Conservation (phyloP, 1,140 invertebrate genomes). For the Cecropterus lyciades region DNA sequence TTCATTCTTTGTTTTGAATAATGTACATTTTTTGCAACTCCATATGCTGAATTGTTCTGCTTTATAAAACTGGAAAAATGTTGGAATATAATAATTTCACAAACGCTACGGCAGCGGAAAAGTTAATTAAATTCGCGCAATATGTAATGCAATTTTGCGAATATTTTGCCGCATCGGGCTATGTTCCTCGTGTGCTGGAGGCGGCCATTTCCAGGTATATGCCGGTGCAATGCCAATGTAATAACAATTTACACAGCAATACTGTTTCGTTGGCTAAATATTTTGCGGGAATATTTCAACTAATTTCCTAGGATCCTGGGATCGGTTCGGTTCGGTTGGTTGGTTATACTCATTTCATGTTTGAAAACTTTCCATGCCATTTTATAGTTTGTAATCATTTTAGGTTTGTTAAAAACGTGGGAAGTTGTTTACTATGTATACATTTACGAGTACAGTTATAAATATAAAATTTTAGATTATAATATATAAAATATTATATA, state of each 20-base stretch:
- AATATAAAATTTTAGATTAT: no score
- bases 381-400: no score
- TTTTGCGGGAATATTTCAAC: slow-evolving; percentile 4
- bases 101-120: not conserved
- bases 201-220: slow-evolving; percentile 1
- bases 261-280: slow-evolving; percentile 5
- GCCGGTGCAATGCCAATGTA: not conserved
- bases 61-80: not conserved
- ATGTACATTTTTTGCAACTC: no score
- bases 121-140: slow-evolving; percentile 14
- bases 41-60: no score
- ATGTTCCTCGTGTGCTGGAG: not conserved
- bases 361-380: no score
- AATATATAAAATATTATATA: no score
- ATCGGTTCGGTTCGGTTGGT: not conserved
- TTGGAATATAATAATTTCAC: not conserved
- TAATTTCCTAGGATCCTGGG: not conserved
- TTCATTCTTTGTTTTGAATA: no score
- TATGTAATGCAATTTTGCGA: slow-evolving; percentile 20
- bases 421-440: no score
- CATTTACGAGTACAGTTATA: no score
- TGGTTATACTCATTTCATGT: no score
- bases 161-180: slow-evolving; percentile 8
- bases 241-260: slow-evolving; percentile 15
- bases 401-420: no score